phyloP scores from a whole-genome alignment of 2,888 invertebrate genomes.

The Netelia inedita region DNA sequence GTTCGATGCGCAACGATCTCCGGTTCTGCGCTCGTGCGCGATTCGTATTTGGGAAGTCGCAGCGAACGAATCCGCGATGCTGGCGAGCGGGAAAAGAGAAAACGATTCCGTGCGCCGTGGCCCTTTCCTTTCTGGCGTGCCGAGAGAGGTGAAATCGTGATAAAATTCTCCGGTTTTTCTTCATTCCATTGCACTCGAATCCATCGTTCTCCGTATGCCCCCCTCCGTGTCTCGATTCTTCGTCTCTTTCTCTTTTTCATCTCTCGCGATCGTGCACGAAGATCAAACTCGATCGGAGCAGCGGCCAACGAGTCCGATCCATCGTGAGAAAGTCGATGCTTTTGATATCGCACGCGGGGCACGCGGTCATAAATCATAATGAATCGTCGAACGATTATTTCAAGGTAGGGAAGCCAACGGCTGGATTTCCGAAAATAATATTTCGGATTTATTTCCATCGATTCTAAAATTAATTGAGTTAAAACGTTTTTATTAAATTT shows the following conservation, averaged over 20 bases:
- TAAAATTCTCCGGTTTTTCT: constrained; percentile 56
- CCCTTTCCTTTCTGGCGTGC: constrained; percentile 65
- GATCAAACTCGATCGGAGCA: constrained; percentile 46
- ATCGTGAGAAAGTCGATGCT: constrained; percentile 59
- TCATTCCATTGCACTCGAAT: constrained; percentile 40
- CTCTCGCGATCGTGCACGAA: constrained; percentile 49
- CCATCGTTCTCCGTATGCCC: constrained; percentile 18
- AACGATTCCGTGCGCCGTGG: constrained; percentile 10
- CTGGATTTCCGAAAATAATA: neutral
- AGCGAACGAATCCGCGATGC: neutral
- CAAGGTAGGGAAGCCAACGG: neutral
- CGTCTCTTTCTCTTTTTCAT: neutral
- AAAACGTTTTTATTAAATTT: too few species aligned
- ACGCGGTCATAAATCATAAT: constrained; percentile 40
- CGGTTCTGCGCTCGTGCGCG: neutral
- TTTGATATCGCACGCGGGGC: constrained; percentile 51
- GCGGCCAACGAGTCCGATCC: constrained; percentile 18
- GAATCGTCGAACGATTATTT: constrained; percentile 8
- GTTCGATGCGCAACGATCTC: constrained; percentile 19
- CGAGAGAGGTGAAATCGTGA: constrained; percentile 61
- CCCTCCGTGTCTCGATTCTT: too few species aligned
- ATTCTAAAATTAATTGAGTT: too few species aligned
- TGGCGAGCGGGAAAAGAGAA: constrained; percentile 32
- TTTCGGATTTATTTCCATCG: neutral
- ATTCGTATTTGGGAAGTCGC: constrained; percentile 10